Percentiles rank a stretch among this genome's conserved stretches.
phyloP scores from a whole-genome alignment of 2,113 vertebrate species.

The Chiloscyllium plagiosum region DNA sequence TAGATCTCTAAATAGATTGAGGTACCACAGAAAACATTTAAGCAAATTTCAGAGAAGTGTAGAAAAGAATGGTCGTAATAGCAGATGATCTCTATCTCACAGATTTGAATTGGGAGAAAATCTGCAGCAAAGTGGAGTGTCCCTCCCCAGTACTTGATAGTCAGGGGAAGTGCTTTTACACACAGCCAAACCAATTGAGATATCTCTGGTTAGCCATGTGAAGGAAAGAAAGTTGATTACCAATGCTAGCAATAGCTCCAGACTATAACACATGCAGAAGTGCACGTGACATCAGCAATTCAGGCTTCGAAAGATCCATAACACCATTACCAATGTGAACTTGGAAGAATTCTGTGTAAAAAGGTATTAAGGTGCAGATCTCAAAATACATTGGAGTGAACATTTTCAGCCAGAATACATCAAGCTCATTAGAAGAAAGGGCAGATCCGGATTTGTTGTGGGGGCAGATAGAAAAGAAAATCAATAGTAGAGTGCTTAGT shows the following conservation, averaged over 20 bases:
- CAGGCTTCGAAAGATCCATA: neutral
- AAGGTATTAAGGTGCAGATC: neutral
- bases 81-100: too few relatives aligned
- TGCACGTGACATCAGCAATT: neutral
- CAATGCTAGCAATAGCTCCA: neutral
- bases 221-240: neutral
- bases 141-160: too few relatives aligned
- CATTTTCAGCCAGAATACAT: neutral
- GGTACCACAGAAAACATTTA: too few relatives aligned
- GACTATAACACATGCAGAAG: neutral
- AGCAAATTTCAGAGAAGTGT: too few relatives aligned
- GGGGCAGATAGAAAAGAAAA: neutral
- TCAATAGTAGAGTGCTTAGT: neutral
- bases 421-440: neutral
- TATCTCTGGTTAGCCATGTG: neutral
- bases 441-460: neutral
- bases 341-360: neutral
- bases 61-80: too few relatives aligned
- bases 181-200: too few relatives aligned
- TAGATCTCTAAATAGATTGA: neutral
- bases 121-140: too few relatives aligned
- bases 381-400: neutral
- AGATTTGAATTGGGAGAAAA: too few relatives aligned
- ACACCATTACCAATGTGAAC: neutral
- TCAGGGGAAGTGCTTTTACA: too few relatives aligned